These are phyloP conservation scores for Silurus glanis DNA, from an alignment of 2,113 vertebrate genomes.

Conservation along the genomic window DNA sequence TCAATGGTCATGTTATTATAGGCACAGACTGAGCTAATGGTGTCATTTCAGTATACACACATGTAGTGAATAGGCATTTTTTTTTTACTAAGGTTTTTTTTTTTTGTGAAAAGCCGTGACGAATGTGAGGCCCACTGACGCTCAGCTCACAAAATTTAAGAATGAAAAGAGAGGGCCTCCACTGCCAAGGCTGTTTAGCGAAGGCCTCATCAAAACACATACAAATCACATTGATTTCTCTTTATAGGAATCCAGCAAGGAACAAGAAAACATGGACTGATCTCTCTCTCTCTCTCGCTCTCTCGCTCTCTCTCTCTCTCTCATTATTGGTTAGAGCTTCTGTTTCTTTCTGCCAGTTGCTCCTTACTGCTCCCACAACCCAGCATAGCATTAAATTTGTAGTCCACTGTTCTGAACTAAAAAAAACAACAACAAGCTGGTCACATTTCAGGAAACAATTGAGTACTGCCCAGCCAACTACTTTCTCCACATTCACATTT, in stretches of 20 bases:
- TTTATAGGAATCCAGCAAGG: conserved; percentile 41
- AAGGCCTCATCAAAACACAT: conserved; percentile 73
- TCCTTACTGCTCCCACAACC: neutral
- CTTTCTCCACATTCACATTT: neutral
- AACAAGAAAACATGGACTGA: neutral
- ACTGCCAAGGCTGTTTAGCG: conserved; percentile 73
- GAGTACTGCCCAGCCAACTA: neutral
- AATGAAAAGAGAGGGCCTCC: conserved; percentile 71
- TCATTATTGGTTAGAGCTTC: neutral
- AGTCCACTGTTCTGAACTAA: neutral
- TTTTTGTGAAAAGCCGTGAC: conserved; percentile 59
- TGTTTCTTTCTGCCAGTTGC: neutral
- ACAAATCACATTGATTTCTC: conserved; percentile 64
- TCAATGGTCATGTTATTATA: neutral
- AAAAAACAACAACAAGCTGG: neutral
- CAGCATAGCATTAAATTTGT: neutral
- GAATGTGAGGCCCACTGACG: conserved; percentile 68
- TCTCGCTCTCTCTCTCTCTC: conserved; percentile 1
- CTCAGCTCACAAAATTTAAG: conserved; percentile 60
- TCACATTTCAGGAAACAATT: neutral
- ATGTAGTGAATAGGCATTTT: conserved; percentile 59
- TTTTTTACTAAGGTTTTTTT: conserved; percentile 56
- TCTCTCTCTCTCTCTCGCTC: neutral
- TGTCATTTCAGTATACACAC: conserved; percentile 23
- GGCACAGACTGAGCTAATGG: neutral